A percentile compares a stretch with the other conserved stretches of the same genome.
phyloP scores from a whole-genome alignment of 2,888 invertebrate genomes.

The Siphlonurus alternatus region DNA sequence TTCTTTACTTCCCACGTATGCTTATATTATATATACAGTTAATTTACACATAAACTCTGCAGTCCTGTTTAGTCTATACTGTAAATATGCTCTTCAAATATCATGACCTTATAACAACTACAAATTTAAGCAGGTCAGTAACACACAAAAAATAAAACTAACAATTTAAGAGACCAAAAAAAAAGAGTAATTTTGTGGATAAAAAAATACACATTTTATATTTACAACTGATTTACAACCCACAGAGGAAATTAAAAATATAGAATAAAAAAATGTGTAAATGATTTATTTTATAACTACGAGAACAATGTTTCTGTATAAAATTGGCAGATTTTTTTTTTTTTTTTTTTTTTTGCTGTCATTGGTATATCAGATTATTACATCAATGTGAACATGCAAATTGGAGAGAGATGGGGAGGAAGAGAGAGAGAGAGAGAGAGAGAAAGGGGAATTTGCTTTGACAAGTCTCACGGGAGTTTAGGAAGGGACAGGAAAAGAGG shows the following conservation, averaged over 20 bases:
- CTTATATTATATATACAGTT: no score
- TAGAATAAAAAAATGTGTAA: background rate
- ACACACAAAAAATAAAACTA: no score
- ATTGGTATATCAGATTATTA: background rate
- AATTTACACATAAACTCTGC: no score
- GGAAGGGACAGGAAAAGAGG: background rate
- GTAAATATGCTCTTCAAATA: no score
- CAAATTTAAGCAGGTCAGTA: no score
- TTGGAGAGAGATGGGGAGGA: background rate
- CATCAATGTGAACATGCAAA: background rate
- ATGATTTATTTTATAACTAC: background rate
- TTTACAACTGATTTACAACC: background rate
- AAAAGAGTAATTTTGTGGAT: no score
- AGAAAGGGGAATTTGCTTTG: background rate
- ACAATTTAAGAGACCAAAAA: no score
- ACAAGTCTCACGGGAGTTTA: background rate
- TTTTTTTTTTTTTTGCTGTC: background rate
- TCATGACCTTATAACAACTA: no score
- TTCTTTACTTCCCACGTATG: no score
- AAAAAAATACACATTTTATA: background rate
- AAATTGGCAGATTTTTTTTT: background rate
- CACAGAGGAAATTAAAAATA: background rate
- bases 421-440: background rate
- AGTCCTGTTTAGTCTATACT: no score
- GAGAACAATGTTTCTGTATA: background rate